Conservation (phyloP, 2,113 vertebrate genomes). For the Rhea americana region DNA sequence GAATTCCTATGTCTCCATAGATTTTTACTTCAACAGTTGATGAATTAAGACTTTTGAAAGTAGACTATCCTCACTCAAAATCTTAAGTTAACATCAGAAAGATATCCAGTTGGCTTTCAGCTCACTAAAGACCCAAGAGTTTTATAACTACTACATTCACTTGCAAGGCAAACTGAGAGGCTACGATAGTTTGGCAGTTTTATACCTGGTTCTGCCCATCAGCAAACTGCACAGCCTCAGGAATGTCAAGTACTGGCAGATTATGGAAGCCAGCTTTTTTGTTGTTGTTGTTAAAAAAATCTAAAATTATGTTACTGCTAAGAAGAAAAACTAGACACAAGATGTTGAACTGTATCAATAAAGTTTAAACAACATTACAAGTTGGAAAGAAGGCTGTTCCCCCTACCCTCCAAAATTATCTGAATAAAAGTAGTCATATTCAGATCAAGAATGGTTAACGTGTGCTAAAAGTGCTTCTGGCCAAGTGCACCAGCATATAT, state of each 20-base stretch:
- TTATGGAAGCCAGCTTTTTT: background rate
- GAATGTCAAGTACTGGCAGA: background rate
- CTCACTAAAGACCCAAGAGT: background rate
- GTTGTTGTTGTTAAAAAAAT: too few species aligned
- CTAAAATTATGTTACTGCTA: background rate
- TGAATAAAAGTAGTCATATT: background rate
- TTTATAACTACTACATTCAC: background rate
- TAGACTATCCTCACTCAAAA: background rate
- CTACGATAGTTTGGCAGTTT: background rate
- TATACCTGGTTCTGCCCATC: fast-evolving
- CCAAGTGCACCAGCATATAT: background rate
- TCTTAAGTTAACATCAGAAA: background rate
- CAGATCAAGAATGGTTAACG: background rate
- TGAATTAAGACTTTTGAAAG: background rate
- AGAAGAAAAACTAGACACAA: background rate
- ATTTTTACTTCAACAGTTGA: constrained; percentile 7
- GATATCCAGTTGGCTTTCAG: background rate
- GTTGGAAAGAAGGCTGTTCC: background rate
- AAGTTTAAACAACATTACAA: background rate
- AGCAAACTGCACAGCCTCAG: background rate
- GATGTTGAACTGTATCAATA: background rate
- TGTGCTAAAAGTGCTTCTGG: background rate
- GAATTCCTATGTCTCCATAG: background rate
- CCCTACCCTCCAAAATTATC: background rate
- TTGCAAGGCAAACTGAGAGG: background rate